phyloP scores from a whole-genome alignment of 2,113 vertebrate genomes.

The Ictidomys tridecemlineatus region DNA sequence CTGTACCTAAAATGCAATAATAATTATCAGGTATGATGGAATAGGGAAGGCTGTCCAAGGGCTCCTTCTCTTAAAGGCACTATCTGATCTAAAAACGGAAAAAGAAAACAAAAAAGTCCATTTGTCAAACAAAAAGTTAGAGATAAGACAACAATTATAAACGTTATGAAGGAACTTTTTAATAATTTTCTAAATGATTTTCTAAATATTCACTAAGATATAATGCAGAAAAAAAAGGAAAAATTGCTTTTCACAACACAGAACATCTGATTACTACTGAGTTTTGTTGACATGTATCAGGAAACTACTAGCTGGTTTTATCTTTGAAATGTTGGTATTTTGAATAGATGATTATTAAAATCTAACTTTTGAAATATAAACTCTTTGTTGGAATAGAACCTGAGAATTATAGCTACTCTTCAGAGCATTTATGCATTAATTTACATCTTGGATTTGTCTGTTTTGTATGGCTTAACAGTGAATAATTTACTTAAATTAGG shows the following conservation, averaged over 20 bases:
- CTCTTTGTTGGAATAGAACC: neutral
- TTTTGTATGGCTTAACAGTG: neutral
- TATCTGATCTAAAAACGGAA: neutral
- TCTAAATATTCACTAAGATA: neutral
- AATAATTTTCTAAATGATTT: slow-evolving; percentile 20
- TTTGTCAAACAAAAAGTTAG: neutral
- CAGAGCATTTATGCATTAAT: neutral
- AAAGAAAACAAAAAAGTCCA: neutral
- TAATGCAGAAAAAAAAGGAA: neutral
- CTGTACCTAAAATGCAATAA: neutral
- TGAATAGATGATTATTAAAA: neutral
- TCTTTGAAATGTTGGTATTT: neutral
- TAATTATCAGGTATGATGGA: neutral
- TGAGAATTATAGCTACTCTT: neutral
- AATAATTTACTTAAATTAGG: neutral
- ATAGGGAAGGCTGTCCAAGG: neutral
- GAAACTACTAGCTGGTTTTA: neutral
- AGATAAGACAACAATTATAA: neutral
- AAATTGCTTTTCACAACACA: neutral
- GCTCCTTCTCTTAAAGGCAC: neutral
- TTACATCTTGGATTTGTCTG: neutral
- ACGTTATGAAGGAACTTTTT: neutral
- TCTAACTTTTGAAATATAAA: neutral
- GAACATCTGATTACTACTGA: neutral
- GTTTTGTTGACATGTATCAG: neutral